A percentile compares a stretch with the other conserved stretches of the same genome.
These are phyloP conservation scores for Coregonus ussuriensis DNA, from an alignment of 2,797 vertebrate genomes.

Conservation along the genomic window DNA sequence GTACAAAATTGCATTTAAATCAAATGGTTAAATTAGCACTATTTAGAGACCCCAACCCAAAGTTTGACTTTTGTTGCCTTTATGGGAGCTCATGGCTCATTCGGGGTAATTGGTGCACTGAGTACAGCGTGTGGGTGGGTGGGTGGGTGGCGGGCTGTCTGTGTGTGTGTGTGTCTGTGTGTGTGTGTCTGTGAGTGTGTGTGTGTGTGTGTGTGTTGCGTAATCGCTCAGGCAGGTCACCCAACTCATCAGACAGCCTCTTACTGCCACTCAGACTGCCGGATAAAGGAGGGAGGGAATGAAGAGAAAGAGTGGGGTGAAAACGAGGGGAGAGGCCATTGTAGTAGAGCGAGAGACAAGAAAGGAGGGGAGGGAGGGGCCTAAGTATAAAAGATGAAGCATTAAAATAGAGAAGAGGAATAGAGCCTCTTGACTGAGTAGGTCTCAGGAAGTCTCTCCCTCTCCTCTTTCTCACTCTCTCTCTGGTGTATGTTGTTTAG, in stretches of 20 bases:
- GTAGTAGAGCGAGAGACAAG: conserved; percentile 20
- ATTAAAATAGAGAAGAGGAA: conserved; percentile 2
- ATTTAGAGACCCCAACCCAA: too few species aligned
- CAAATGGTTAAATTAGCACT: too few species aligned
- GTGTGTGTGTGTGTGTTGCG: conserved; percentile 18
- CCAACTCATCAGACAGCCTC: conserved; percentile 22
- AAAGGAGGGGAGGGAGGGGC: conserved; percentile 16
- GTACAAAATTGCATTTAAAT: too few species aligned
- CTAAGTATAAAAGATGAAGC: conserved; percentile 16
- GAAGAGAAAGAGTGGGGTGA: neutral
- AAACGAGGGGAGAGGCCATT: conserved; percentile 31
- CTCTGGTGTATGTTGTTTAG: neutral
- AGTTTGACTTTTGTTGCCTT: too few species aligned
- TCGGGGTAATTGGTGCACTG: too few species aligned
- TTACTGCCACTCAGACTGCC: conserved; percentile 18
- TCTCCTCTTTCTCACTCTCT: conserved; percentile 7
- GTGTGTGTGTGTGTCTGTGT: neutral
- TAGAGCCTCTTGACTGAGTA: conserved; percentile 25
- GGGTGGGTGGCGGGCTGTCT: neutral
- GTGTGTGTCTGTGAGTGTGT: neutral
- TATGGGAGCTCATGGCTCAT: too few species aligned
- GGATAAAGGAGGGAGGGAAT: conserved; percentile 13
- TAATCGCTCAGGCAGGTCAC: conserved; percentile 29
- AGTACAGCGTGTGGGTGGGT: too few species aligned
- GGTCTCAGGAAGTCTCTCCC: neutral